Conservation (phyloP, 2,888 invertebrate species). For the Plebejus melissa region DNA sequence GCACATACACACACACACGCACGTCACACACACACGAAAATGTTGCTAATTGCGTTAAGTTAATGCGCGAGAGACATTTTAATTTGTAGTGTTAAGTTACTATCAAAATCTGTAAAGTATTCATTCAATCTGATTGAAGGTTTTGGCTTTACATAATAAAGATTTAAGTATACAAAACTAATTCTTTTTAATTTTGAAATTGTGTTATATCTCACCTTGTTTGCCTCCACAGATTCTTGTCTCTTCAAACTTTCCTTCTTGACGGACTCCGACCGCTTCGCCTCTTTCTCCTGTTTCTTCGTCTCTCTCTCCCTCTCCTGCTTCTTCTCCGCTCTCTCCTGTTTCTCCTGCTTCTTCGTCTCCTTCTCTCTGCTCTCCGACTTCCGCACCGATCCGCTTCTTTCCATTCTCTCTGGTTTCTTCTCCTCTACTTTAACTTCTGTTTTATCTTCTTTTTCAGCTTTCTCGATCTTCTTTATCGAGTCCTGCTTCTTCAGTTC, state of each 20-base stretch:
- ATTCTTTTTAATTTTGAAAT: too few relatives aligned
- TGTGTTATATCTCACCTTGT: slow-evolving; percentile 49
- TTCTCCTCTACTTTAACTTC: slow-evolving; percentile 42
- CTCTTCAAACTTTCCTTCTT: slow-evolving; percentile 62
- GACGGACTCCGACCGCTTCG: slow-evolving; percentile 58
- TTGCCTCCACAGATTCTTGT: slow-evolving; percentile 64
- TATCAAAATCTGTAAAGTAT: too few relatives aligned
- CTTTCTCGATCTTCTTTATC: slow-evolving; percentile 50
- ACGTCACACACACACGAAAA: too few relatives aligned
- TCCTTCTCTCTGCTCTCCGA: slow-evolving; percentile 47
- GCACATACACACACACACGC: too few relatives aligned
- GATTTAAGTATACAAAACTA: too few relatives aligned
- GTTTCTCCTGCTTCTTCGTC: slow-evolving; percentile 56
- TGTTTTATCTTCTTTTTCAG: slow-evolving; percentile 44
- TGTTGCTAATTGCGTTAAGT: too few relatives aligned
- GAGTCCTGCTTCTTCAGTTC: slow-evolving; percentile 47
- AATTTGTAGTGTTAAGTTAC: too few relatives aligned
- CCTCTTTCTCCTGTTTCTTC: slow-evolving; percentile 49
- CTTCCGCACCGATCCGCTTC: slow-evolving; percentile 48
- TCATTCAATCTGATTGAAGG: too few relatives aligned
- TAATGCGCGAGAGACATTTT: too few relatives aligned
- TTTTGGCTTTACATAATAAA: too few relatives aligned
- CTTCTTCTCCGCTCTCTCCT: slow-evolving; percentile 54
- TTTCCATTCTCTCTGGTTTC: slow-evolving; percentile 44
- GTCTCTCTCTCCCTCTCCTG: slow-evolving; percentile 44